Evolutionary conservation across 2,797 vertebrate genomes (phyloP).

Genomic region (Crax fasciolata): DNA sequence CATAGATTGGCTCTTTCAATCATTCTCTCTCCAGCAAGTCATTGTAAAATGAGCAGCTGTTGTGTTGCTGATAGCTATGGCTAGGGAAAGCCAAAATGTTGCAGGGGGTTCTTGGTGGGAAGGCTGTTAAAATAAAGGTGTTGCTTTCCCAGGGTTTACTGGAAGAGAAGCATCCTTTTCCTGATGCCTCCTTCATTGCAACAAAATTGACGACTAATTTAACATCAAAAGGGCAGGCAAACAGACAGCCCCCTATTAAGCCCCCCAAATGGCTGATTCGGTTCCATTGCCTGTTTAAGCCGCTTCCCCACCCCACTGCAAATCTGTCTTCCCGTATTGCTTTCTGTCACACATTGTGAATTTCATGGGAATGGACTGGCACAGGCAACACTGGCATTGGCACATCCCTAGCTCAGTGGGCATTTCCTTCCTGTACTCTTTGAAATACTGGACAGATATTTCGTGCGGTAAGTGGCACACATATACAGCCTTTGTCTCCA

Average conservation of each 20-base stretch:
- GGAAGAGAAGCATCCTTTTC: conserved; percentile 53
- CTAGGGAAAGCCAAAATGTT: conserved; percentile 65
- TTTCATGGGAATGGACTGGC: conserved; percentile 44
- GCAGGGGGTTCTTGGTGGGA: conserved; percentile 64
- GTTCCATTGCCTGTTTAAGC: conserved; percentile 39
- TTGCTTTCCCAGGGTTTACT: conserved; percentile 69
- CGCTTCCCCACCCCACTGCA: background rate
- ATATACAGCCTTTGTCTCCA: conserved; percentile 50
- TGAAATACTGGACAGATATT: conserved; percentile 44
- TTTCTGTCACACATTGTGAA: background rate
- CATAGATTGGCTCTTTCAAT: conserved; percentile 76
- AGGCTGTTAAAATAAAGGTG: conserved; percentile 74
- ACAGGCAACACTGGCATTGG: conserved; percentile 30
- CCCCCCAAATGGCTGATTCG: conserved; percentile 51
- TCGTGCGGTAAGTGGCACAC: conserved; percentile 24
- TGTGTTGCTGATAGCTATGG: conserved; percentile 74
- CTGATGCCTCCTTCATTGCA: conserved; percentile 28
- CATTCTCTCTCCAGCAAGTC: conserved; percentile 71
- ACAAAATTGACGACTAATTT: conserved; percentile 63
- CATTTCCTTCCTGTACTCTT: conserved; percentile 63
- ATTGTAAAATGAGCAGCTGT: conserved; percentile 76
- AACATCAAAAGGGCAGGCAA: conserved; percentile 62
- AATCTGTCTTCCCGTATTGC: background rate
- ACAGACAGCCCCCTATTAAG: conserved; percentile 42
- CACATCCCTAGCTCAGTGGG: conserved; percentile 39